phyloP scores from a whole-genome alignment of 1,140 invertebrate species.

The Scaptodrosophila lebanonensis region DNA sequence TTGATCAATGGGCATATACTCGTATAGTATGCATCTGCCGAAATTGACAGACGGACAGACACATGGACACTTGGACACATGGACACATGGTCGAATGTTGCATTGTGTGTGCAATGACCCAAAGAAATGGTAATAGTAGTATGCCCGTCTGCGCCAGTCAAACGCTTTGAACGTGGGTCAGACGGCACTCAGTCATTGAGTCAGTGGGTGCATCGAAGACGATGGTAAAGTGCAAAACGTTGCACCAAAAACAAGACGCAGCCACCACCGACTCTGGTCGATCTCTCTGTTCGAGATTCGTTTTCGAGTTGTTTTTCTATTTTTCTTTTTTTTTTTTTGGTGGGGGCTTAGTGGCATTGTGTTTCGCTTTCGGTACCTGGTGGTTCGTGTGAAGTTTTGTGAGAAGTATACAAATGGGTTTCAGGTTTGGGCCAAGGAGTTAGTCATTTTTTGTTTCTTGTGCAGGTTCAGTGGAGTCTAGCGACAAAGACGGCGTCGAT shows the following conservation, averaged over 20 bases:
- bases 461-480: slow-evolving; percentile 12
- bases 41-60: slow-evolving; percentile 38
- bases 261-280: neutral
- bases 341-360: no score
- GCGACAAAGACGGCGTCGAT: slow-evolving; percentile 55
- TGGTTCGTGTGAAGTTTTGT: slow-evolving; percentile 72
- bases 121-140: slow-evolving; percentile 72
- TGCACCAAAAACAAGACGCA: slow-evolving; percentile 26
- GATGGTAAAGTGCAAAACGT: slow-evolving; percentile 22
- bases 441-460: slow-evolving; percentile 49
- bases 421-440: slow-evolving; percentile 62
- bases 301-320: no score
- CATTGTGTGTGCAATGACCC: slow-evolving; percentile 57
- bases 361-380: slow-evolving; percentile 13
- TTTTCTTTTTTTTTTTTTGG: no score
- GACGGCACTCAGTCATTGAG: slow-evolving; percentile 70
- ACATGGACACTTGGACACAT: neutral
- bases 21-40: slow-evolving; percentile 55
- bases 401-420: slow-evolving; percentile 73
- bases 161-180: slow-evolving; percentile 26
- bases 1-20: slow-evolving; percentile 64
- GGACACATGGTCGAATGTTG: slow-evolving; percentile 2
- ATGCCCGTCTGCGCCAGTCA: slow-evolving; percentile 21
- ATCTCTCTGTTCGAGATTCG: no score
- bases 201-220: slow-evolving; percentile 61